phyloP scores from a whole-genome alignment of 2,797 vertebrate genomes.

The Sardinella longiceps region DNA sequence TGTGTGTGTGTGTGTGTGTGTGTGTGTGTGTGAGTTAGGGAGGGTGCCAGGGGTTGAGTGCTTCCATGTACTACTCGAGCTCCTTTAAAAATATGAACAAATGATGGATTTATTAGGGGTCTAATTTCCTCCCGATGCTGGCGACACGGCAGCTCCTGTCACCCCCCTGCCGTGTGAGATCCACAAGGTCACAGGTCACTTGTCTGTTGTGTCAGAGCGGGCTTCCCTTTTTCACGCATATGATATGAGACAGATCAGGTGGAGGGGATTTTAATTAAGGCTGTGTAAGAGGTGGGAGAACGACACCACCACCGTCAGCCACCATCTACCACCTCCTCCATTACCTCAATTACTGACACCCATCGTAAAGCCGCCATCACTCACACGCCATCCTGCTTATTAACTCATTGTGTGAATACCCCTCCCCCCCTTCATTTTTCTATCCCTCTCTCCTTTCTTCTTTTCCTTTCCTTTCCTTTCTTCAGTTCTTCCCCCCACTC shows the following conservation, averaged over 20 bases:
- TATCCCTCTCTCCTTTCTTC: constrained; percentile 68
- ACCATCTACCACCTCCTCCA: constrained; percentile 46
- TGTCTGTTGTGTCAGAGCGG: constrained; percentile 78
- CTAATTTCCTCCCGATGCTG: constrained; percentile 55
- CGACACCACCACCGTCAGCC: constrained; percentile 37
- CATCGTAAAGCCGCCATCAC: constrained; percentile 72
- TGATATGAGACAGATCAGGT: constrained; percentile 83
- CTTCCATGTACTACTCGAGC: neutral
- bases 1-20: neutral
- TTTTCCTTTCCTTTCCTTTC: neutral
- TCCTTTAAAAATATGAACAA: constrained; percentile 58
- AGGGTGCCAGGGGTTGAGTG: neutral
- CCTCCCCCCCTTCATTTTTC: constrained; percentile 45
- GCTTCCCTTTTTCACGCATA: constrained; percentile 75
- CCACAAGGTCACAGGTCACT: constrained; percentile 77
- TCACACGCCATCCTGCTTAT: constrained; percentile 81
- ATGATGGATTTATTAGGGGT: constrained; percentile 53
- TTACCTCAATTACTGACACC: constrained; percentile 67
- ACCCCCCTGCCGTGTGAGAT: constrained; percentile 76
- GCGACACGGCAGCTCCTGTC: constrained; percentile 66
- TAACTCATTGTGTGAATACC: constrained; percentile 69
- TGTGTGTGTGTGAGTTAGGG: neutral
- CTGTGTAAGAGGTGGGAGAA: constrained; percentile 50
- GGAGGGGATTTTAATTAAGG: constrained; percentile 59
- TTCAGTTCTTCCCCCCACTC: neutral